phyloP scores from a whole-genome alignment of 2,797 vertebrate genomes.

The Pangasius larnaudii region DNA sequence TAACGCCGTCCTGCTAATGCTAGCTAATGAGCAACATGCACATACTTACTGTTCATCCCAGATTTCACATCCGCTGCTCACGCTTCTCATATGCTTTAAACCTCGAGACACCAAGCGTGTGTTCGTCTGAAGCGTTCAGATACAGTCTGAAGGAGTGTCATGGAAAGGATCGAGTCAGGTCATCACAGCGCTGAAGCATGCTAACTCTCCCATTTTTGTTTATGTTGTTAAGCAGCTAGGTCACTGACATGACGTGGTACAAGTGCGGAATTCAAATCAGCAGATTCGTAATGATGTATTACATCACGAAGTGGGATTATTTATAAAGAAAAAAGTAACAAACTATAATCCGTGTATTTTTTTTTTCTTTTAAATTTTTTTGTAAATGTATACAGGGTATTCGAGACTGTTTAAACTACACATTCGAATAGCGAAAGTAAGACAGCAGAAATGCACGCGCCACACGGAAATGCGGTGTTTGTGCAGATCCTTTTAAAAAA shows the following conservation, averaged over 20 bases:
- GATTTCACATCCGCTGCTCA: conserved; percentile 48
- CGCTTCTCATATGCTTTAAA: background rate
- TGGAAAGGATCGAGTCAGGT: conserved; percentile 34
- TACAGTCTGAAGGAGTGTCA: background rate
- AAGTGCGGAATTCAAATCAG: background rate
- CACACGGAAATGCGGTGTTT: background rate
- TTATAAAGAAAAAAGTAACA: background rate
- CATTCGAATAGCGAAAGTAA: background rate
- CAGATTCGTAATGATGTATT: conserved; percentile 64
- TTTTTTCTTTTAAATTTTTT: background rate
- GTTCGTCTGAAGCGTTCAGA: background rate
- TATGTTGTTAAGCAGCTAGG: conserved; percentile 65
- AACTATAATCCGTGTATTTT: no score
- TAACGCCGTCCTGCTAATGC: conserved; percentile 32
- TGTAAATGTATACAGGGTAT: background rate
- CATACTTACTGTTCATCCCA: conserved; percentile 54
- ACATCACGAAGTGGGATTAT: background rate
- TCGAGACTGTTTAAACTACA: background rate
- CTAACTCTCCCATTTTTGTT: conserved; percentile 67
- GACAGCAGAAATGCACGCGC: background rate
- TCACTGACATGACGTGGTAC: conserved; percentile 68
- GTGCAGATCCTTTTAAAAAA: no score
- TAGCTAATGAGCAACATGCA: conserved; percentile 42
- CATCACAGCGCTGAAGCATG: conserved; percentile 36
- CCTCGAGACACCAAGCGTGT: background rate